These are phyloP conservation scores for Clanis bilineata DNA, from an alignment of 2,888 invertebrate genomes.

Conservation along the genomic window DNA sequence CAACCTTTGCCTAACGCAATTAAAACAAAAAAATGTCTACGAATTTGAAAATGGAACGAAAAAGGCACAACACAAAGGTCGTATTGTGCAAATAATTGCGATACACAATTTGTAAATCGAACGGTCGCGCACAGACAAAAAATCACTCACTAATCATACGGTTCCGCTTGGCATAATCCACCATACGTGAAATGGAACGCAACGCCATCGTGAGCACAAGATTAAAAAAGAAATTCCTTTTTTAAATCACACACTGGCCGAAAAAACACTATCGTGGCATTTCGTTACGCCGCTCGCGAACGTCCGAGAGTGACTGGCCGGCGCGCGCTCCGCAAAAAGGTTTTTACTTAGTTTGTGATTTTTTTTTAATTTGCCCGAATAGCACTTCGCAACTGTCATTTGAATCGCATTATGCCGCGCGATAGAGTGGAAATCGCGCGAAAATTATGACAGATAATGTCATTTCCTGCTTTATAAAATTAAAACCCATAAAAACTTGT, in stretches of 20 bases:
- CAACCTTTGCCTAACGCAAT: neutral
- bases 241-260: constrained; percentile 24
- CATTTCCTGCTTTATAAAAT: too few species aligned
- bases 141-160: constrained; percentile 55
- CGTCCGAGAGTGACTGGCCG: constrained; percentile 58
- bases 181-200: constrained; percentile 44
- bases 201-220: constrained; percentile 42
- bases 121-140: constrained; percentile 26
- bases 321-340: constrained; percentile 21
- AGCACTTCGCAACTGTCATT: constrained; percentile 17
- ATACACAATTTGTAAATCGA: constrained; percentile 18
- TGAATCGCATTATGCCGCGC: neutral
- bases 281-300: constrained; percentile 43
- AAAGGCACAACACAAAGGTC: neutral
- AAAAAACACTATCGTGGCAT: constrained; percentile 38
- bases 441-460: neutral
- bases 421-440: neutral
- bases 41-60: neutral
- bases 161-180: constrained; percentile 48
- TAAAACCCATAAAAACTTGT: too few species aligned
- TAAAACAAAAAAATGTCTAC: neutral
- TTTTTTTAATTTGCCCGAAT: constrained; percentile 19
- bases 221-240: constrained; percentile 18
- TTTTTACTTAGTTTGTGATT: constrained; percentile 22
- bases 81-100: neutral